Evolutionary conservation across 1,140 invertebrate species (phyloP), one percentile per base, ranked within the genome.

Genomic region (Temnothorax nylanderi): DNA sequence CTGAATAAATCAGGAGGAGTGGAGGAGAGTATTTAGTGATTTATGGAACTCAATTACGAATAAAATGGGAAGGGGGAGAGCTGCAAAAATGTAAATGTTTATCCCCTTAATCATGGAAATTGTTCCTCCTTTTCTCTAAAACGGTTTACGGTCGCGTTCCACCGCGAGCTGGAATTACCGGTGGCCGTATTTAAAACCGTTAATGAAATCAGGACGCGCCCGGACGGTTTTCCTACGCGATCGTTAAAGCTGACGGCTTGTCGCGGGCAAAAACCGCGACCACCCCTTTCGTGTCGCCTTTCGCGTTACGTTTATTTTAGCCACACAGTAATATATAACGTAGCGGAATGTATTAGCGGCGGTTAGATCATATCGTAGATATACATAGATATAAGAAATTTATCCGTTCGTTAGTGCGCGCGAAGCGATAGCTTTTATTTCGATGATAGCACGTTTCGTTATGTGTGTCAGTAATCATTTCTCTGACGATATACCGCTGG

Each of bases 221-320:
- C 44, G 71, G 21, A 41, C 11, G 11, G 64, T 67, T 81, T 60
- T 77, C 75, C 51, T 88, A 7, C 37, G 51, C 51, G 75, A 80
- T 84, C 87, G 85, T 87, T 85, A 86, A 88, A 65, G 87, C 72
- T 85, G 82, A 80, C 74, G 87, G 67, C 72, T 75, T 34, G 87
- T 81, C 44, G 88, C 67, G 51, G 44, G 47, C 71, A 74, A 89
- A 88, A 88, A 37, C 80, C 47, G 58, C 56, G 51, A 88, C 82
- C 72, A 67, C 64, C 69, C 74, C 54, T 60, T 58, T 8, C 54
- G 86, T 88, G 67, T 88, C 41, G 80, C 56, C n/a, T 71, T 81
- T 54, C 47, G 49, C 47, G 13, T 18, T 72, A 72, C 49, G 56
- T 60, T 88, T 72, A 85, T 85, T 88, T 88, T 34, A 60, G 51